These are phyloP conservation scores for Xanthorhoe spadicearia DNA, from an alignment of 2,888 invertebrate genomes.

Conservation along the genomic window DNA sequence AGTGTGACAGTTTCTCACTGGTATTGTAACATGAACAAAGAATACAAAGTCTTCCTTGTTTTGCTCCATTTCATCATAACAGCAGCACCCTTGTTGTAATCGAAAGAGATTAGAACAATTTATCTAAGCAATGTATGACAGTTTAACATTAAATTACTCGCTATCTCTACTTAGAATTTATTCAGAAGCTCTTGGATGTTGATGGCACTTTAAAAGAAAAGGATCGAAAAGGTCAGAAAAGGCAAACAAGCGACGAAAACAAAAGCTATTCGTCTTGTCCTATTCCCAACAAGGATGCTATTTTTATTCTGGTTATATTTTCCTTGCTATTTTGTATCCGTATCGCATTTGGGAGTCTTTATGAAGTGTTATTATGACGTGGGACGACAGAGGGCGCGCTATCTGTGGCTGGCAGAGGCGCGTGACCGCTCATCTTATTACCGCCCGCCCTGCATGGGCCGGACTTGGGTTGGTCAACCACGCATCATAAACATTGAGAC, in stretches of 20 bases:
- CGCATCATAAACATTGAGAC: too few relatives aligned
- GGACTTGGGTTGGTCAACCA: background rate
- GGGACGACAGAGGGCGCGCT: constrained; percentile 53
- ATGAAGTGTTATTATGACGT: constrained; percentile 54
- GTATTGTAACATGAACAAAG: too few relatives aligned
- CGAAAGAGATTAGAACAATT: too few relatives aligned
- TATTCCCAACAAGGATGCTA: constrained; percentile 13
- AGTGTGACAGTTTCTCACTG: too few relatives aligned
- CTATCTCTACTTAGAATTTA: background rate
- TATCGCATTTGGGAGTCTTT: constrained; percentile 44
- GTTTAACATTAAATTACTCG: background rate
- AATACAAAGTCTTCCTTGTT: background rate
- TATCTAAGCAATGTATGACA: too few relatives aligned
- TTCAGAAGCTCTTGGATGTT: background rate
- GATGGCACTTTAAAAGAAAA: background rate
- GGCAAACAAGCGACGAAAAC: constrained; percentile 26
- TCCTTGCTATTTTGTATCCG: constrained; percentile 33
- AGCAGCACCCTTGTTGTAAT: too few relatives aligned
- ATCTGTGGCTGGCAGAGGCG: constrained; percentile 65
- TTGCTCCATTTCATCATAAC: background rate
- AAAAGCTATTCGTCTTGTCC: constrained; percentile 23
- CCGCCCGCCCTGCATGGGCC: constrained; percentile 39
- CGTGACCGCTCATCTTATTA: constrained; percentile 79
- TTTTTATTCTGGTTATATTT: constrained; percentile 6
- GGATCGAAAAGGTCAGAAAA: background rate